Conservation (phyloP, 2,797 vertebrate species). For the Pseudochirops cupreus region DNA sequence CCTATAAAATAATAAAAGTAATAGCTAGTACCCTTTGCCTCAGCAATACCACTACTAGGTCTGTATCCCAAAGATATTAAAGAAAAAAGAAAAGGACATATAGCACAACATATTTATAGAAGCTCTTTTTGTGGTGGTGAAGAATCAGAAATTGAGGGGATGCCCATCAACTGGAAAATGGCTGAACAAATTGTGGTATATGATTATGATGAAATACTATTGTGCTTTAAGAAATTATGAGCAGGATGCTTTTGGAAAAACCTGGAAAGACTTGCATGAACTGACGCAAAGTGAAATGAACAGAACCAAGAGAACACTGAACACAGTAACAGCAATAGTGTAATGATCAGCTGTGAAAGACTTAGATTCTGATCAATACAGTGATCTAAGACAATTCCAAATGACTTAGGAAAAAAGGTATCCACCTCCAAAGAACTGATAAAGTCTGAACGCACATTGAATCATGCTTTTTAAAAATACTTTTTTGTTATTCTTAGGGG, state of each 20-base stretch:
- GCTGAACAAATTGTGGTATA: background rate
- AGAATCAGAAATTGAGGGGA: background rate
- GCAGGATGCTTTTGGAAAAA: background rate
- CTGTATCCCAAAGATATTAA: background rate
- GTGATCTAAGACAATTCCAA: background rate
- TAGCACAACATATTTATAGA: background rate
- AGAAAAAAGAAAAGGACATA: background rate
- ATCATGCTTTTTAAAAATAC: background rate
- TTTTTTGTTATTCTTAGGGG: background rate
- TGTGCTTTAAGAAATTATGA: background rate
- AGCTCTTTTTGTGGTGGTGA: background rate
- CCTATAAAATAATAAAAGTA: background rate
- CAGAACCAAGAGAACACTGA: background rate
- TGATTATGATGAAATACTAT: background rate
- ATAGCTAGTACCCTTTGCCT: background rate
- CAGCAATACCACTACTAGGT: background rate
- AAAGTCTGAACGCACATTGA: background rate
- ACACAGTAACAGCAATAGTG: background rate
- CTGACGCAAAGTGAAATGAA: background rate
- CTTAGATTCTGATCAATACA: background rate
- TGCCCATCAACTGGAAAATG: background rate
- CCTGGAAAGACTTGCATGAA: background rate
- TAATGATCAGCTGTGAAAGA: background rate
- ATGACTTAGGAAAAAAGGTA: background rate
- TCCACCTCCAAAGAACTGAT: background rate